A percentile compares a stretch with the other conserved stretches of the same genome.
These are phyloP conservation scores for Dichetophora obliterata DNA, from an alignment of 2,888 invertebrate genomes.

Conservation along the genomic window DNA sequence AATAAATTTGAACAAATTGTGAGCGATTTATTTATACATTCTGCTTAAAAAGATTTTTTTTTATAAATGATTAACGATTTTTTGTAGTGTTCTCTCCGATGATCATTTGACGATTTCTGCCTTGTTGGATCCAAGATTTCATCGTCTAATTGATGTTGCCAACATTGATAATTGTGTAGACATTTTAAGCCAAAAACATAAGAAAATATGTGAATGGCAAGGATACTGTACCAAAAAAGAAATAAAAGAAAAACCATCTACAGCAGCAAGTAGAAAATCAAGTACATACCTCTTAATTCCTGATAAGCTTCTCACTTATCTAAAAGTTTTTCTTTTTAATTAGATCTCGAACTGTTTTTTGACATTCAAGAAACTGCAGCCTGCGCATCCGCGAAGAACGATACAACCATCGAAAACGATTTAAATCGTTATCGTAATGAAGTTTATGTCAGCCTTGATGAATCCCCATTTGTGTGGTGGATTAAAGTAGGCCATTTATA, in stretches of 20 bases:
- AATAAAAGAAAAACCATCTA: slow-evolving; percentile 38
- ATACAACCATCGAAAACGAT: slow-evolving; percentile 62
- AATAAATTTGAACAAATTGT: slow-evolving; percentile 59
- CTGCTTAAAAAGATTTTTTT: background rate
- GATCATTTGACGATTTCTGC: slow-evolving; percentile 64
- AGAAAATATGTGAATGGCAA: slow-evolving; percentile 53
- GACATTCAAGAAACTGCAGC: slow-evolving; percentile 57
- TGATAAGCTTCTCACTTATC: slow-evolving; percentile 38
- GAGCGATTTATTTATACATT: slow-evolving; percentile 37
- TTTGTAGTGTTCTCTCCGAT: slow-evolving; percentile 58
- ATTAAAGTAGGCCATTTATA: slow-evolving; percentile 63
- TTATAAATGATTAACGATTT: slow-evolving; percentile 26
- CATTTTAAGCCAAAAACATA: slow-evolving; percentile 59
- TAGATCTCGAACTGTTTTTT: slow-evolving; percentile 65
- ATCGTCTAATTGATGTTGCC: slow-evolving; percentile 61
- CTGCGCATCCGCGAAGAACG: slow-evolving; percentile 49
- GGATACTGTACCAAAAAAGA: slow-evolving; percentile 40
- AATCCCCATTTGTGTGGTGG: slow-evolving; percentile 68
- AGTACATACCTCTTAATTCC: background rate
- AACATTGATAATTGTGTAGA: slow-evolving; percentile 57
- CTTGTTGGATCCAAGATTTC: slow-evolving; percentile 67
- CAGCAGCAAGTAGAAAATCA: slow-evolving; percentile 40
- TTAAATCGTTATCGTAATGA: slow-evolving; percentile 64
- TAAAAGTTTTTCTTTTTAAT: slow-evolving; percentile 11
- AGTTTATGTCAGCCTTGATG: slow-evolving; percentile 63